A percentile compares a stretch with the other conserved stretches of the same genome.
Evolutionary conservation across 2,888 invertebrate genomes (phyloP).

Genomic region (Choristoneura rosaceana): DNA sequence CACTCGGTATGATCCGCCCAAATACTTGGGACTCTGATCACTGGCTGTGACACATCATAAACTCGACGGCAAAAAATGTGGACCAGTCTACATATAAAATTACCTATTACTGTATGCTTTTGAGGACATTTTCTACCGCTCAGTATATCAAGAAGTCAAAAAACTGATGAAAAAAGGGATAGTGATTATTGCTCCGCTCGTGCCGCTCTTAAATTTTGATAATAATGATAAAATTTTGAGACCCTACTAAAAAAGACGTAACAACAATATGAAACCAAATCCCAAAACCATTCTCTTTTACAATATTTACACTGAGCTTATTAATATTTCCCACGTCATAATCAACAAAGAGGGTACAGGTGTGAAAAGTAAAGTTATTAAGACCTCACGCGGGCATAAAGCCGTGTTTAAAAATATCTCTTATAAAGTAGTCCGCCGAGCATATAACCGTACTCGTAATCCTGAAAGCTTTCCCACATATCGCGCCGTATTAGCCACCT

Average conservation of each 20-base stretch:
- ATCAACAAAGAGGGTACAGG: slow-evolving; percentile 23
- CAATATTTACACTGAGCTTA: slow-evolving; percentile 1
- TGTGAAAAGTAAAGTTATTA: slow-evolving; percentile 35
- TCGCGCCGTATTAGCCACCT: slow-evolving; percentile 44
- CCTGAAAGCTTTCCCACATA: slow-evolving; percentile 24
- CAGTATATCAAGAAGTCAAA: too few relatives aligned
- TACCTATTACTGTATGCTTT: too few relatives aligned
- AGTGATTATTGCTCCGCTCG: too few relatives aligned
- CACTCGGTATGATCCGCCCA: too few relatives aligned
- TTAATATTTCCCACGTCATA: background rate
- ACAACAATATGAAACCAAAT: background rate
- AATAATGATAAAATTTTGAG: too few relatives aligned
- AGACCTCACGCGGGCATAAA: slow-evolving; percentile 5
- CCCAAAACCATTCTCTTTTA: background rate
- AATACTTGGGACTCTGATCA: too few relatives aligned
- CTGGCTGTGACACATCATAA: too few relatives aligned
- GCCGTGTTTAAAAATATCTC: slow-evolving; percentile 32
- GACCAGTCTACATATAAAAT: too few relatives aligned
- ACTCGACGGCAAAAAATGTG: too few relatives aligned
- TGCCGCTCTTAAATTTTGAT: too few relatives aligned
- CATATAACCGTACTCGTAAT: slow-evolving; percentile 26
- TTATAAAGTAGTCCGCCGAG: slow-evolving; percentile 19
- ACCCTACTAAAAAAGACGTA: background rate
- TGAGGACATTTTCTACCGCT: too few relatives aligned
- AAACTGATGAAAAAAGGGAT: too few relatives aligned